Base-by-base conservation (phyloP, 2,888 invertebrate genomes). In the Parapristionchus giblindavisi region DNA sequence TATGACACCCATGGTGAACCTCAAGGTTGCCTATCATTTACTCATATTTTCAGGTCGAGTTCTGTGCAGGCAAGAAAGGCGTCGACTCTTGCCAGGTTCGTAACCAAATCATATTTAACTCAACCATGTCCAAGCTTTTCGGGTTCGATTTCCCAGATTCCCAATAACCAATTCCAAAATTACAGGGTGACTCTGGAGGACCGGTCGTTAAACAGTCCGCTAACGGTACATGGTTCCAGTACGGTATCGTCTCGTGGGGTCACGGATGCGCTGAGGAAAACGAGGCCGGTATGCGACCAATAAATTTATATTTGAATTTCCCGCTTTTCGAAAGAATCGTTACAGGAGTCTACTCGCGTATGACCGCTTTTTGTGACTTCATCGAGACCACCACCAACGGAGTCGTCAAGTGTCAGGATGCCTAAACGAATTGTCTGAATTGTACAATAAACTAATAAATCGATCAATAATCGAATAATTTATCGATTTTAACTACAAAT, bases 371-470 rank as follows among this genome's bases (percentile, higher is more conserved):
- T 51, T 75, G 75, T 51, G 58, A 66, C 51, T 75, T n/a, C 24
- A 75, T 75, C 58, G 24, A 24, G 5, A 66, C 51, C 17, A 75
- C 75, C 29, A 75, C 75, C 14, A 48, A 51, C 60, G 40, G 40
- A 1, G 40, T 29, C 8, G 74, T 54, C 17, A n/a, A n/a, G 29
- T 74, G 74, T 65, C 91, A 29, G 92, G 91, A 38, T 5, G 32
- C 6, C 14, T 61, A 5, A 34, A 61, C 6, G 8, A 61, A 34
- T 21, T 8, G 21, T n/a, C 54, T 40, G 58, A 27, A 24, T 58
- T 58, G 21, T 29, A 58, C 27, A 58, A 56, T n/a, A 3, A 36
- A 24, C 36, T 40, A 29, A 32, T 51, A 38, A 21, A n/a, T n/a
- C n/a, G n/a, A n/a, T n/a, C n/a, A n/a, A n/a, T n/a, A n/a, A n/a